These are phyloP conservation scores for Drosophila funebris DNA, from an alignment of 1,140 invertebrate genomes.

Conservation along the genomic window DNA sequence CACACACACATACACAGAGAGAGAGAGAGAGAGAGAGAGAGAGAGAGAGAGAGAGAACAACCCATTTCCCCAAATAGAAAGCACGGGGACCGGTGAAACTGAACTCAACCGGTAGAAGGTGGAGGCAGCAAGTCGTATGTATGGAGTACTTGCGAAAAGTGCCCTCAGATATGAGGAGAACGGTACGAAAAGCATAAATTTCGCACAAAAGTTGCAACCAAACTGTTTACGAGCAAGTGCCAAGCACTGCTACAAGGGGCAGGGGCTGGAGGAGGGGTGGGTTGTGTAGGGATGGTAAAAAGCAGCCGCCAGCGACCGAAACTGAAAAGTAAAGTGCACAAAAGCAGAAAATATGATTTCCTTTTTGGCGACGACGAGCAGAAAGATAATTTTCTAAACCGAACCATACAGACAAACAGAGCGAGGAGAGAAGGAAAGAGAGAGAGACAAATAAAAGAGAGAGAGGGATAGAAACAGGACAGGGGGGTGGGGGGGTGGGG, in stretches of 20 bases:
- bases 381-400: constrained; percentile 83
- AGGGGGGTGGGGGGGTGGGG: too few species aligned
- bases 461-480: background rate
- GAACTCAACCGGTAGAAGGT: background rate
- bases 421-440: background rate
- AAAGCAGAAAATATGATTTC: constrained; percentile 84
- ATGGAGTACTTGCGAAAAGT: constrained; percentile 70
- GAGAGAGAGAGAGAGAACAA: constrained; percentile 23
- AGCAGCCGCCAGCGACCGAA: constrained; percentile 54
- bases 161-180: constrained; percentile 61
- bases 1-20: constrained; percentile 37
- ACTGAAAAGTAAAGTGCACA: constrained; percentile 83
- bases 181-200: constrained; percentile 75
- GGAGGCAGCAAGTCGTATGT: constrained; percentile 52
- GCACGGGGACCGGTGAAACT: constrained; percentile 9
- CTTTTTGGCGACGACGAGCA: constrained; percentile 83
- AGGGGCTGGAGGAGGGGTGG: background rate
- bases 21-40: constrained; percentile 6
- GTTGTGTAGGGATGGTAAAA: background rate
- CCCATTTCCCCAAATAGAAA: constrained; percentile 50
- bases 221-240: constrained; percentile 74
- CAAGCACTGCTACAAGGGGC: background rate
- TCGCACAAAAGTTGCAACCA: constrained; percentile 82
- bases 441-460: background rate
- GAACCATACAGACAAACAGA: constrained; percentile 43